Base-by-base conservation (phyloP, 2,797 vertebrate genomes). In the Semaprochilodus insignis region DNA sequence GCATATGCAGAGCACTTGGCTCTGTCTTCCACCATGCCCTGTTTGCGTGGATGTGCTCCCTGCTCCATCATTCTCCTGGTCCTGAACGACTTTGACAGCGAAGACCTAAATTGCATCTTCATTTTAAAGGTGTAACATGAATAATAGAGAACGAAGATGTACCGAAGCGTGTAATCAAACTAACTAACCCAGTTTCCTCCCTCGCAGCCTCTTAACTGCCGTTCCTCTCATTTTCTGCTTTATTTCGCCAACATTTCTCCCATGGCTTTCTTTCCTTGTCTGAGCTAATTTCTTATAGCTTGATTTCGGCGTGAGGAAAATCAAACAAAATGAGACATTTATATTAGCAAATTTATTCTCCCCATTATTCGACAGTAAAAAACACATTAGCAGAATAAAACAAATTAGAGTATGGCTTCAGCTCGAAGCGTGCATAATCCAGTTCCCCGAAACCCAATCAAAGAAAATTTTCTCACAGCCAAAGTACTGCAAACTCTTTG, bases 61-160 rank as follows among this genome's bases (percentile, higher is more conserved):
- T 31, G 16, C 25, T 52, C 88, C 84, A 85, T 83, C n/a, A 51
- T 54, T 21, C 78, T 69, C 78, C 81, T 73, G 62, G 52, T 27
- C 23, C 63, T 84, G 60, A 83, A 66, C 78, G 82, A 75, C 6
- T 83, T 81, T 87, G 82, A 86, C 52, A 87, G 82, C 62, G 51
- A 55, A 77, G 7, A n/a, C 87, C 84, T 81, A 87, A 88, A 90
- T 87, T 84, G 69, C 79, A 72, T 90, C 89, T 90, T 91, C 57
- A 81, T 86, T 90, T 88, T 82, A 84, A 86, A 91, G 81, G 82
- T 88, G 83, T 89, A 86, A 71, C 82, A 88, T 89, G 77, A 88
- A 88, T 89, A 82, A 87, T 87, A 74, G 75, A 87, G 36, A 34
- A 76, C n/a, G 60, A 67, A 71, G 75, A 82, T 80, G 73, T 85